A percentile compares a stretch with the other conserved stretches of the same genome.
Conservation (phyloP, 2,113 vertebrate genomes). For the Odontesthes bonariensis region DNA sequence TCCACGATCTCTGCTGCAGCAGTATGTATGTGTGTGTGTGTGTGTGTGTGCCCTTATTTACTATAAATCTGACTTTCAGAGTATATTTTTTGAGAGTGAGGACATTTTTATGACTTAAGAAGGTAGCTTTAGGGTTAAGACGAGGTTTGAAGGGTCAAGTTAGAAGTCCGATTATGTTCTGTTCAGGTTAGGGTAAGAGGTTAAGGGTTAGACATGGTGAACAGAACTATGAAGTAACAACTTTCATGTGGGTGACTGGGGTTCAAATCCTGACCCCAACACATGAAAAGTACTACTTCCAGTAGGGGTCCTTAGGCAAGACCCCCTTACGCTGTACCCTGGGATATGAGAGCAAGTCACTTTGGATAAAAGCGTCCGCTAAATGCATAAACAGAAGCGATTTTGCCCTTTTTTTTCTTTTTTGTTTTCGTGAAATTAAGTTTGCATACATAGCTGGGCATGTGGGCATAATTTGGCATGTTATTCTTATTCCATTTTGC, state of each 20-base stretch:
- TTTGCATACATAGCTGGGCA: not conserved
- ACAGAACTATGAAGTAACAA: not conserved
- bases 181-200: not conserved
- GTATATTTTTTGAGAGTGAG: constrained; percentile 10
- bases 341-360: no score
- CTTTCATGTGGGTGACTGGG: no score
- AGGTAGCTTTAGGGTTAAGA: constrained; percentile 2
- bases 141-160: not conserved
- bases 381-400: no score
- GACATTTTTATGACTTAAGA: constrained; percentile 6
- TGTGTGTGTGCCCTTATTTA: constrained; percentile 15
- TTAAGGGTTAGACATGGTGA: constrained; percentile 3
- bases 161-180: not conserved
- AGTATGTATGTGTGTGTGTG: constrained; percentile 16
- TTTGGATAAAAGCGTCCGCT: no score
- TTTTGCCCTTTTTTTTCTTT: not conserved
- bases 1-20: constrained; percentile 47
- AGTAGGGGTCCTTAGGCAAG: no score
- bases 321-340: no score
- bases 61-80: constrained; percentile 13
- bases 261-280: no score
- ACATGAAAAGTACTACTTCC: no score
- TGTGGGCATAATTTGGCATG: no score
- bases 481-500: no score
- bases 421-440: not conserved